Conservation (phyloP, 2,888 invertebrate species). For the Cryptocephalus moraei region DNA sequence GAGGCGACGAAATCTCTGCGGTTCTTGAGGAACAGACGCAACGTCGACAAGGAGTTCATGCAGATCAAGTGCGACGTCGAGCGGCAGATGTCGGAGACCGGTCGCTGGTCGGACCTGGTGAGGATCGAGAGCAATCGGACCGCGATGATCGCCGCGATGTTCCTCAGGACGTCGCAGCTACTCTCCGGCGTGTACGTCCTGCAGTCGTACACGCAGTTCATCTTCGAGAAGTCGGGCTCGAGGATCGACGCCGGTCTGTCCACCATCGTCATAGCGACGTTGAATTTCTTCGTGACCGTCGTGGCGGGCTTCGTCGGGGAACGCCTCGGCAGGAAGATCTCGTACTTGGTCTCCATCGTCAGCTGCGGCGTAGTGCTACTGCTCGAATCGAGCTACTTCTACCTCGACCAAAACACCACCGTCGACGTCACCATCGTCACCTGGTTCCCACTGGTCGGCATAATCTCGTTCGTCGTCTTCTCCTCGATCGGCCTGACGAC, state of each 20-base stretch:
- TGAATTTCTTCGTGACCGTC: constrained; percentile 5
- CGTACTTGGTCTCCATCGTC: constrained; percentile 9
- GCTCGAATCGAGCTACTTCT: constrained; percentile 8
- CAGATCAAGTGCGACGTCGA: constrained; percentile 20
- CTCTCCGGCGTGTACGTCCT: constrained; percentile 16
- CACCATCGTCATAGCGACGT: constrained; percentile 7
- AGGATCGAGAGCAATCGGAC: constrained; percentile 23
- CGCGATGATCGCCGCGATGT: constrained; percentile 22
- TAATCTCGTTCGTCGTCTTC: constrained; percentile 21
- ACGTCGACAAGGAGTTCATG: constrained; percentile 22
- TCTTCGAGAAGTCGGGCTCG: constrained; percentile 22
- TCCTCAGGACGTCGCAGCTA: constrained; percentile 26
- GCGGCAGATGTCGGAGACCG: constrained; percentile 27
- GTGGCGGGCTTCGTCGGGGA: constrained; percentile 8
- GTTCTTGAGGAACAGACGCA: constrained; percentile 13
- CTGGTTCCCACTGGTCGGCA: constrained; percentile 25
- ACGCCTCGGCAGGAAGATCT: constrained; percentile 9
- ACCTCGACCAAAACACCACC: constrained; percentile 7
- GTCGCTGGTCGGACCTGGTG: constrained; percentile 26
- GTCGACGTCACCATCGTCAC: constrained; percentile 4
- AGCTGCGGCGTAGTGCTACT: constrained; percentile 6
- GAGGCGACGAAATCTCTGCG: constrained; percentile 21
- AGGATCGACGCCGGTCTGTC: constrained; percentile 14
- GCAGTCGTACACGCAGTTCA: constrained; percentile 2
- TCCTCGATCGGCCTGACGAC: constrained; percentile 24